These are phyloP conservation scores for Nematopogon swammerdamellus DNA, from an alignment of 2,888 invertebrate genomes.

Conservation along the genomic window DNA sequence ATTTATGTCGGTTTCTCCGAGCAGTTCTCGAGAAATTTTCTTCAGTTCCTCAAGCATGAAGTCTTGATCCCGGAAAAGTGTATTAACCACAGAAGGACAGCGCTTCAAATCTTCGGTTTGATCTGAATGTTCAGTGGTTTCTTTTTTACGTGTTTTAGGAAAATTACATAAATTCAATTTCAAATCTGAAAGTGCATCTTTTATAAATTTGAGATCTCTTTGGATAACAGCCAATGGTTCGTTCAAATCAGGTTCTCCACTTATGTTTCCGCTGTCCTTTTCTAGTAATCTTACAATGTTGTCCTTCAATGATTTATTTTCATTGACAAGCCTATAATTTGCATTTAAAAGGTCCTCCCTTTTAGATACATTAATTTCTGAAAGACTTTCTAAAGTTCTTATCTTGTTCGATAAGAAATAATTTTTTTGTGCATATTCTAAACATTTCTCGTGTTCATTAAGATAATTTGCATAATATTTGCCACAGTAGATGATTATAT, in stretches of 20 bases:
- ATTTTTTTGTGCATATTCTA: conserved; percentile 24
- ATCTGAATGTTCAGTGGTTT: too few species aligned
- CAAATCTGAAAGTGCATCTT: too few species aligned
- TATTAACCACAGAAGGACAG: conserved; percentile 20
- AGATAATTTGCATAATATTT: conserved; percentile 25
- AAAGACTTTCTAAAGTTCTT: conserved; percentile 21
- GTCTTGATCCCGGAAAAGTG: conserved; percentile 27
- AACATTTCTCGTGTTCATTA: conserved; percentile 20
- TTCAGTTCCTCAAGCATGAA: conserved; percentile 22
- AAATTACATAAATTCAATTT: too few species aligned
- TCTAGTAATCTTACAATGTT: background rate
- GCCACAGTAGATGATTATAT: conserved; percentile 25
- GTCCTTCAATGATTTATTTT: conserved; percentile 4
- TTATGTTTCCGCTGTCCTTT: conserved; percentile 8
- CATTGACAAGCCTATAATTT: conserved; percentile 16
- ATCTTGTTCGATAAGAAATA: conserved; percentile 26
- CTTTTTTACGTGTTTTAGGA: too few species aligned
- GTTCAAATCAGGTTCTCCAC: too few species aligned
- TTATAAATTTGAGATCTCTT: too few species aligned
- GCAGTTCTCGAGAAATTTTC: conserved; percentile 17
- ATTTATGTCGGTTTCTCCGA: too few species aligned
- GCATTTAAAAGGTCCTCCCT: conserved; percentile 17
- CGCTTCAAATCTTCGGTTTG: too few species aligned
- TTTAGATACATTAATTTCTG: conserved; percentile 18
- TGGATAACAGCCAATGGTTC: too few species aligned